phyloP scores from a whole-genome alignment of 2,797 vertebrate species.

The Lates japonicus region DNA sequence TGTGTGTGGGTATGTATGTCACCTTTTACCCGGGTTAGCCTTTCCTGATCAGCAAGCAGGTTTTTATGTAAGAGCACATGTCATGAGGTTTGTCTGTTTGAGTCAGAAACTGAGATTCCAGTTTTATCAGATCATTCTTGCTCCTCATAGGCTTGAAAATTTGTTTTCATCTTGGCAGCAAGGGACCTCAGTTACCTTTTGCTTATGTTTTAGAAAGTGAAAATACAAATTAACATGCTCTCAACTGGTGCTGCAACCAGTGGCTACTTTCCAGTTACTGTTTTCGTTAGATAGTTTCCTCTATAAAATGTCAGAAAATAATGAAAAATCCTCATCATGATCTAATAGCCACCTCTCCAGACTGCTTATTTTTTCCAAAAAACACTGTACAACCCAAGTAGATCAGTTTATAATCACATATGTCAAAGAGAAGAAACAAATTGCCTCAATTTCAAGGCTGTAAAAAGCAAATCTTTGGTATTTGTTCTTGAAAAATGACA shows the following conservation, averaged over 20 bases:
- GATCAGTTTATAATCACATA: not conserved
- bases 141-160: not conserved
- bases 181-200: not conserved
- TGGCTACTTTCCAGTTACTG: not conserved
- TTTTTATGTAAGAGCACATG: slow-evolving; percentile 12
- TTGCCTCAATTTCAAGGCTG: too few species aligned
- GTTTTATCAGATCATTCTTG: not conserved
- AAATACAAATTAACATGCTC: not conserved
- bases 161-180: not conserved
- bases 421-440: not conserved
- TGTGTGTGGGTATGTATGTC: slow-evolving; percentile 31
- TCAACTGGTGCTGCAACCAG: not conserved
- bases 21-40: slow-evolving; percentile 2
- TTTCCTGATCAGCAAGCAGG: slow-evolving; percentile 5
- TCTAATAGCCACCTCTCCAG: too few species aligned
- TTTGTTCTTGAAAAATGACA: not conserved
- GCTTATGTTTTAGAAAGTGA: not conserved
- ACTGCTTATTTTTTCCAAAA: not conserved
- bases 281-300: not conserved
- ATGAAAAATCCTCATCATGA: not conserved
- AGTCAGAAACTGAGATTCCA: not conserved
- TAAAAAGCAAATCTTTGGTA: too few species aligned
- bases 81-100: not conserved
- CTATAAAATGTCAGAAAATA: not conserved
- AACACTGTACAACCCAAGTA: not conserved